A percentile compares a stretch with the other conserved stretches of the same genome.
phyloP scores from a whole-genome alignment of 2,797 vertebrate genomes.

The Darevskia nairensis region DNA sequence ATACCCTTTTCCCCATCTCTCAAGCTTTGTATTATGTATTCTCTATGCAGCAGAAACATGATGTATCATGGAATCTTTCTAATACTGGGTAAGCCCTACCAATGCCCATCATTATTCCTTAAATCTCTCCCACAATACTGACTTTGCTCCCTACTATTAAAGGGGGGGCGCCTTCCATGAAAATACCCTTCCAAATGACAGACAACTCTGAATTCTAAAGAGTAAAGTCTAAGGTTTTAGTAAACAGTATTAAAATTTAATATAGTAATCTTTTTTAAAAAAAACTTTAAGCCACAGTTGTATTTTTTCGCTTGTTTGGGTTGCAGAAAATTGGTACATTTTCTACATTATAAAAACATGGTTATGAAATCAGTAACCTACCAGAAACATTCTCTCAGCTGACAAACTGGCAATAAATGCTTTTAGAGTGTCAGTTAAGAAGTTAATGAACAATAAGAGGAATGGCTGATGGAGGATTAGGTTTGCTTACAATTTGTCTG shows the following conservation, averaged over 20 bases:
- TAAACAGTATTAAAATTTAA: background rate
- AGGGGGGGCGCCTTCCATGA: background rate
- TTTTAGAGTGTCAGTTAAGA: constrained; percentile 49
- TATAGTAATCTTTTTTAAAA: background rate
- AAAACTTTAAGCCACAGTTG: constrained; percentile 58
- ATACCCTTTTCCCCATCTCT: background rate
- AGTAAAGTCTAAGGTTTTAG: background rate
- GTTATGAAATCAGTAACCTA: constrained; percentile 38
- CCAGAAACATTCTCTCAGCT: constrained; percentile 53
- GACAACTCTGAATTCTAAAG: background rate
- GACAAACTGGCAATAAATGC: constrained; percentile 53
- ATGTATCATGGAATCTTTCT: background rate
- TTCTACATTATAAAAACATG: constrained; percentile 5
- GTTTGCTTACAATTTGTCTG: constrained; percentile 63
- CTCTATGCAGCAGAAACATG: background rate
- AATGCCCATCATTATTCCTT: background rate
- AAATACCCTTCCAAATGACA: background rate
- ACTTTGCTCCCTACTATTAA: background rate
- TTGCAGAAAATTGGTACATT: constrained; percentile 49
- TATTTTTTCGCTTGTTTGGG: constrained; percentile 50
- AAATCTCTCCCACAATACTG: background rate
- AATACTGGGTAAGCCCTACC: background rate
- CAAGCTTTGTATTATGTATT: background rate
- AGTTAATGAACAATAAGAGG: constrained; percentile 49
- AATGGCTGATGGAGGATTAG: constrained; percentile 47